Percentiles rank a stretch among this genome's conserved stretches.
phyloP scores from a whole-genome alignment of 2,888 invertebrate genomes.

The Glaucopsyche alexis region DNA sequence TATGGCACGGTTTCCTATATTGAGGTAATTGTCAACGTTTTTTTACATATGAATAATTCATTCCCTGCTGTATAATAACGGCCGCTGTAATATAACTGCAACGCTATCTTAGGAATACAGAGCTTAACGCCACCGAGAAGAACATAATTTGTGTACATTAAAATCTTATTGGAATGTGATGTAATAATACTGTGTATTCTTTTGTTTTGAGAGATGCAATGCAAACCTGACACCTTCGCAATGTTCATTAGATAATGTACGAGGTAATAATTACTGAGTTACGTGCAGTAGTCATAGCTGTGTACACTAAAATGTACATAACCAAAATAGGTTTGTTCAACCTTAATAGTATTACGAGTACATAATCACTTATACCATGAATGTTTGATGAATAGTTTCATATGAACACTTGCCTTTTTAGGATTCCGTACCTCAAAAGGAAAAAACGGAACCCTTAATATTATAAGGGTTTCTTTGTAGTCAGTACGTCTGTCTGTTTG shows the following conservation, averaged over 20 bases:
- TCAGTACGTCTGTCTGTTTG: no score
- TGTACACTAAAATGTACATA: constrained; percentile 1
- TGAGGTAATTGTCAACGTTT: no score
- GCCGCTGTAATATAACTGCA: no score
- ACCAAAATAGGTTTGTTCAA: constrained; percentile 22
- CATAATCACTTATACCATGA: not conserved
- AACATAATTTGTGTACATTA: no score
- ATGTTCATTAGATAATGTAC: not conserved
- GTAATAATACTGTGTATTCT: not conserved
- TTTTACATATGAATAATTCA: no score
- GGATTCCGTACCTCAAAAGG: no score
- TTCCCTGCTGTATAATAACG: no score
- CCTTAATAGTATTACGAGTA: constrained; percentile 15
- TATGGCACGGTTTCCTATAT: no score
- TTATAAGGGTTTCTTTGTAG: no score
- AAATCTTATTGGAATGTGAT: not conserved
- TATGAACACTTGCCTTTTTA: not conserved
- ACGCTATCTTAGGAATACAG: no score
- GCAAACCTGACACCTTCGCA: not conserved
- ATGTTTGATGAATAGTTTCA: not conserved
- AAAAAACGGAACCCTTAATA: no score
- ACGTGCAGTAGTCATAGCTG: not conserved
- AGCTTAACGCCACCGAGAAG: no score
- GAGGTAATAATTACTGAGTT: constrained; percentile 15
- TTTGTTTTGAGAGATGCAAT: not conserved